Evolutionary conservation across 2,888 invertebrate genomes (phyloP).

Genomic region (Psylliodes chrysocephalus): DNA sequence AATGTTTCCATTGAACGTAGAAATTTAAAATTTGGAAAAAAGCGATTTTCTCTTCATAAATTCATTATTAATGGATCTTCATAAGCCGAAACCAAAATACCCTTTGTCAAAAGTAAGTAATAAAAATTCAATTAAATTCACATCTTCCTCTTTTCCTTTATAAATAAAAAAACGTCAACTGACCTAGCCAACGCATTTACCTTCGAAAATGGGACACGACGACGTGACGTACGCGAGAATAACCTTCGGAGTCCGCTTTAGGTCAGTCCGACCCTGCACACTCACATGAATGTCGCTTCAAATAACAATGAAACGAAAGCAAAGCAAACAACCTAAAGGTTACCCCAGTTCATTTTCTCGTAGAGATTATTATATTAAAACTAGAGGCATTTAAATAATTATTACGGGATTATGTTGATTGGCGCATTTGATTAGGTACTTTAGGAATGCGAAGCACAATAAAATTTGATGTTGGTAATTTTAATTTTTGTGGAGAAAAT

Average conservation of each 20-base stretch:
- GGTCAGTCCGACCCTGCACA: conserved; percentile 15
- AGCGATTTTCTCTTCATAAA: too few relatives aligned
- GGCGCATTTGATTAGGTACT: too few relatives aligned
- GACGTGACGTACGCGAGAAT: not conserved
- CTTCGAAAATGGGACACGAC: not conserved
- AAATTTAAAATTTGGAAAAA: too few relatives aligned
- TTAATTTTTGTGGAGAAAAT: too few relatives aligned
- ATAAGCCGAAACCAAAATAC: too few relatives aligned
- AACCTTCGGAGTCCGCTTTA: not conserved
- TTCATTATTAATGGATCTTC: too few relatives aligned
- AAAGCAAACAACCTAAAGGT: conserved; percentile 33
- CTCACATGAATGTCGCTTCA: conserved; percentile 29
- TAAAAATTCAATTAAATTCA: too few relatives aligned
- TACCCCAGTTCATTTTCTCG: conserved; percentile 34
- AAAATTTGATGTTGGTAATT: too few relatives aligned
- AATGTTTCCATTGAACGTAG: too few relatives aligned
- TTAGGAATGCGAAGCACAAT: too few relatives aligned
- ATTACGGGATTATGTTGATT: not conserved
- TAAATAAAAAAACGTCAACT: not conserved
- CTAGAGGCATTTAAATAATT: conserved; percentile 20
- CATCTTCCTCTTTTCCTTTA: not conserved
- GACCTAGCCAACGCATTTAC: conserved; percentile 2
- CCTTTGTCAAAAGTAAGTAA: too few relatives aligned
- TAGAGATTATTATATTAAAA: conserved; percentile 22
- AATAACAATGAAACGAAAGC: conserved; percentile 32